phyloP scores from a whole-genome alignment of 2,113 vertebrate genomes.

The Takifugu bimaculatus region DNA sequence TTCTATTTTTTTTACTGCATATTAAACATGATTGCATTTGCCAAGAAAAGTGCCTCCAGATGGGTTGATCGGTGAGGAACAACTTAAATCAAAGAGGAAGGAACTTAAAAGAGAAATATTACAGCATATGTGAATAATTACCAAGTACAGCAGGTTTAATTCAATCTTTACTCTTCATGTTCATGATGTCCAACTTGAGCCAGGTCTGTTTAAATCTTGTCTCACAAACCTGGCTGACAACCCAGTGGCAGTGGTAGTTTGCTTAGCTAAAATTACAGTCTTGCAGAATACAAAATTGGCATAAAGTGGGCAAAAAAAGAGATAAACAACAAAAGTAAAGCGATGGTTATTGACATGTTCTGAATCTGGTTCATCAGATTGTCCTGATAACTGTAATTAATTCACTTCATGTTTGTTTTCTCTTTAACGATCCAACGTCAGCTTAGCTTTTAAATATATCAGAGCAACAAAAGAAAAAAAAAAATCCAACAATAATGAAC shows the following conservation, averaged over 20 bases:
- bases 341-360: constrained; percentile 1
- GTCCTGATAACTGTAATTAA: constrained; percentile 8
- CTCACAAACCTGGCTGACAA: constrained; percentile 30
- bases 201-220: constrained; percentile 17
- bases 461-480: constrained; percentile 3
- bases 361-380: background rate
- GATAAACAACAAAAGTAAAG: background rate
- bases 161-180: constrained; percentile 46
- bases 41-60: too few relatives aligned
- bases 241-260: constrained; percentile 40
- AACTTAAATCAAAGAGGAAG: too few relatives aligned
- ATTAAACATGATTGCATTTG: too few relatives aligned
- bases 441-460: constrained; percentile 3
- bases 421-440: background rate
- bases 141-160: constrained; percentile 32
- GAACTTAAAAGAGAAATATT: too few relatives aligned
- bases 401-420: background rate
- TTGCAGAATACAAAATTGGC: constrained; percentile 43
- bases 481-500: background rate
- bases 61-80: background rate
- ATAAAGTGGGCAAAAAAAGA: constrained; percentile 6
- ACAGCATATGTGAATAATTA: constrained; percentile 13
- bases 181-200: constrained; percentile 49
- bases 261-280: constrained; percentile 60
- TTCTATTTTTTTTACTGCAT: too few relatives aligned